Evolutionary conservation across 2,888 invertebrate genomes (phyloP).

Genomic region (Mallateleia sp.): DNA sequence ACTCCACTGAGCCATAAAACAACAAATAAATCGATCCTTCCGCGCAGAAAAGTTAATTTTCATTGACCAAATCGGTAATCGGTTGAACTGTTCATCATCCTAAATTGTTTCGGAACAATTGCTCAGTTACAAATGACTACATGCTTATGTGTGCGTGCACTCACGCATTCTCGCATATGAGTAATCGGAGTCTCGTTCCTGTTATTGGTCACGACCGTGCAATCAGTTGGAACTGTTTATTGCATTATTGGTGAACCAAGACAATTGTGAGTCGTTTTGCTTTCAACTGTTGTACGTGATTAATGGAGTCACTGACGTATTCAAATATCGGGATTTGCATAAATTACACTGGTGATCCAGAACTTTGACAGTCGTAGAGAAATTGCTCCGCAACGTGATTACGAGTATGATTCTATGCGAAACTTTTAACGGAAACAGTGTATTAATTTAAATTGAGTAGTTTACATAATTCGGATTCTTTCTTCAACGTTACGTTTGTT

Average conservation of each 20-base stretch:
- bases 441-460: conserved; percentile 43
- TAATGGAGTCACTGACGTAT: not conserved
- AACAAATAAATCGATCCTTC: not conserved
- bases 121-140: not conserved
- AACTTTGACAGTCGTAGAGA: conserved; percentile 9
- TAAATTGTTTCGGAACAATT: not conserved
- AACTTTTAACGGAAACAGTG: conserved; percentile 22
- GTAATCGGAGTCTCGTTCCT: not conserved
- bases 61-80: not conserved
- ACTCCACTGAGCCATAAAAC: too few relatives aligned
- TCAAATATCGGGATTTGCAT: conserved; percentile 17
- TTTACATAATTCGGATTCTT: conserved; percentile 33
- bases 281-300: not conserved
- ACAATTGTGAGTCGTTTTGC: conserved; percentile 7
- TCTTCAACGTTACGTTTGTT: not conserved
- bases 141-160: too few relatives aligned
- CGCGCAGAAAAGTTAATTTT: not conserved
- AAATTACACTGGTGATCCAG: conserved; percentile 6
- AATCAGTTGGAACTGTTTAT: not conserved
- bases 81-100: not conserved
- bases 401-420: conserved; percentile 2
- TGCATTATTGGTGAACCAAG: not conserved
- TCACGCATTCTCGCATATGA: not conserved
- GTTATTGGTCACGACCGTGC: not conserved
- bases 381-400: conserved; percentile 4